Evolutionary conservation across 2,113 vertebrate genomes (phyloP).

Genomic region (Megaleporinus macrocephalus): DNA sequence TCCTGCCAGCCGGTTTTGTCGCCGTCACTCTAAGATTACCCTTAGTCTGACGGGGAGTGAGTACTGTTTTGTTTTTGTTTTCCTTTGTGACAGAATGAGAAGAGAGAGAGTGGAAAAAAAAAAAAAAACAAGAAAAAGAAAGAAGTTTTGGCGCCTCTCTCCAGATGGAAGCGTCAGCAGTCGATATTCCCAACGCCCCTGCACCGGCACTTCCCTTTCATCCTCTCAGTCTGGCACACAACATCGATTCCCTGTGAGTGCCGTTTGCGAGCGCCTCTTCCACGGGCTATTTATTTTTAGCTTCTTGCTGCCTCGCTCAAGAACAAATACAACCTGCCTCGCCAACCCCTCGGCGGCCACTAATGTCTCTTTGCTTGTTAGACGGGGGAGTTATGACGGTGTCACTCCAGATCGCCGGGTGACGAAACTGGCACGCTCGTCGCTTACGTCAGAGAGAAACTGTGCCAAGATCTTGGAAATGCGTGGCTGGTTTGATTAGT

Average conservation of each 20-base stretch:
- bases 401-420: background rate
- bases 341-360: constrained; percentile 44
- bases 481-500: background rate
- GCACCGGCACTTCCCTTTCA: constrained; percentile 52
- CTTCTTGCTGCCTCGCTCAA: constrained; percentile 59
- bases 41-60: background rate
- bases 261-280: constrained; percentile 61
- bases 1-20: background rate
- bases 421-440: background rate
- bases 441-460: constrained; percentile 9
- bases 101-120: background rate
- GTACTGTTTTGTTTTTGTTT: background rate
- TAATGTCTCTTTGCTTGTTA: constrained; percentile 43
- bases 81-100: background rate
- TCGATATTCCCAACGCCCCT: constrained; percentile 56
- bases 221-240: constrained; percentile 55
- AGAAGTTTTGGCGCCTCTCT: constrained; percentile 14
- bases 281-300: constrained; percentile 73
- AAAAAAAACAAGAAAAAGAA: background rate
- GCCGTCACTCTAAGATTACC: background rate
- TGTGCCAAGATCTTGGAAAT: background rate
- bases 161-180: constrained; percentile 21
- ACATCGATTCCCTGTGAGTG: constrained; percentile 67
- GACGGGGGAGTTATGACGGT: constrained; percentile 33
- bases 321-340: constrained; percentile 52